phyloP scores from a whole-genome alignment of 2,797 vertebrate genomes.

The Gadopsis marmoratus region DNA sequence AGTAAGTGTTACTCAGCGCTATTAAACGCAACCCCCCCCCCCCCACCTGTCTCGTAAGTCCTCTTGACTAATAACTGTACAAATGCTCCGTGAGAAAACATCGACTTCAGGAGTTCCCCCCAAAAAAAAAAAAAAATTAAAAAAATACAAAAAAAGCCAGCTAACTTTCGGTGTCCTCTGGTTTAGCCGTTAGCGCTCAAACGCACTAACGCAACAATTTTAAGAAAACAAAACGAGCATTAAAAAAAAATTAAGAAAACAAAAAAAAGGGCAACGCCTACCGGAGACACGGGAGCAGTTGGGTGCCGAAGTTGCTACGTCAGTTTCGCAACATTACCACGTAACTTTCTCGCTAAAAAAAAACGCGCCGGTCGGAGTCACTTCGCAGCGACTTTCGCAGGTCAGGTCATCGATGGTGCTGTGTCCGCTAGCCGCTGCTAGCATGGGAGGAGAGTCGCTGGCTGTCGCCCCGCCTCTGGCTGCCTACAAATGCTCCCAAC shows the following conservation, averaged over 20 bases:
- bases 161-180: not conserved
- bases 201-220: not conserved
- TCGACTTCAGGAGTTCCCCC: slow-evolving; percentile 29
- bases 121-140: too few relatives aligned
- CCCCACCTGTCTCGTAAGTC: slow-evolving; percentile 71
- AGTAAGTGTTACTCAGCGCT: too few relatives aligned
- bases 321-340: slow-evolving; percentile 45
- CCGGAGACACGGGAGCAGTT: slow-evolving; percentile 13
- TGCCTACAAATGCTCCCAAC: not conserved
- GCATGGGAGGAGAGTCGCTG: slow-evolving; percentile 13
- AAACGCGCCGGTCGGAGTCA: slow-evolving; percentile 7
- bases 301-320: slow-evolving; percentile 21
- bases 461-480: too few relatives aligned
- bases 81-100: slow-evolving; percentile 65
- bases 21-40: too few relatives aligned
- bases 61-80: slow-evolving; percentile 56
- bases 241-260: not conserved
- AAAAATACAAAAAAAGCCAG: not conserved
- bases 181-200: not conserved
- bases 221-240: too few relatives aligned
- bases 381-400: slow-evolving; percentile 37
- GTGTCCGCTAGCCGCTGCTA: slow-evolving; percentile 10
- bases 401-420: not conserved
- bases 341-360: not conserved
- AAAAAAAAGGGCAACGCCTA: slow-evolving; percentile 7